Base-by-base conservation (phyloP, 2,888 invertebrate genomes). In the Liposcelis brunnea region DNA sequence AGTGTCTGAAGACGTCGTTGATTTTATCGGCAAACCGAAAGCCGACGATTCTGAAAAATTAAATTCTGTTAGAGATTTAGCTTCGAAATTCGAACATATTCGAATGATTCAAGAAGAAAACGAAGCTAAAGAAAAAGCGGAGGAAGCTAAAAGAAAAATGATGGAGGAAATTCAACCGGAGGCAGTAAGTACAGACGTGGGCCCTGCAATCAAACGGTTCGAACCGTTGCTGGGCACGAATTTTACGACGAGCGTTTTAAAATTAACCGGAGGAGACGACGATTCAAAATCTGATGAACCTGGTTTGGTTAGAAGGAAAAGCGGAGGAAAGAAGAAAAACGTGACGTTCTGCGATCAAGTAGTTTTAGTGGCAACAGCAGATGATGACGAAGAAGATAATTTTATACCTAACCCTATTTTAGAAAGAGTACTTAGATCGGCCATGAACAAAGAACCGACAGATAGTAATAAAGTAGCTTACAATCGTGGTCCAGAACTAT, bases 311-410 rank as follows among this genome's bases (percentile, higher is more conserved):
- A 3, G 40, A 21, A 40, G 40, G 16, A 40, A 40, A 19, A 40
- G 40, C 21, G 40, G 40, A 48, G 74, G 76, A 0, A 86, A 86
- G 59, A 90, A 90, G 70, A 93, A 93, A 62, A 87, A 86, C 47
- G 93, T 93, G 3, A 90, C 91, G 0, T 93, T 93, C 63, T 91
- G 90, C 57, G 91, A 91, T 60, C 87, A 91, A 64, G 89, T 93
- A 0, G 89, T 89, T 49, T 65, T 91, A 46, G 90, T 91, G 10
- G 89, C 91, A 3, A 89, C 89, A 1, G 87, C 89, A 0, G 90
- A 91, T 56, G 89, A 90, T 54, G 84, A 89, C 56, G 87, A 87
- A 62, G 85, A 85, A 49, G 87, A 87, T 50, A 80, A 82, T 53
- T 87, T 86, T 56, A 86, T 89, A 56, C 87, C 89, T 0, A 90